Evolutionary conservation across 30 jellyfish, hydroid and myxozoan genomes (phyloP), one percentile per base, ranked within the genome.

Genomic region (Cassiopea xamachana): DNA sequence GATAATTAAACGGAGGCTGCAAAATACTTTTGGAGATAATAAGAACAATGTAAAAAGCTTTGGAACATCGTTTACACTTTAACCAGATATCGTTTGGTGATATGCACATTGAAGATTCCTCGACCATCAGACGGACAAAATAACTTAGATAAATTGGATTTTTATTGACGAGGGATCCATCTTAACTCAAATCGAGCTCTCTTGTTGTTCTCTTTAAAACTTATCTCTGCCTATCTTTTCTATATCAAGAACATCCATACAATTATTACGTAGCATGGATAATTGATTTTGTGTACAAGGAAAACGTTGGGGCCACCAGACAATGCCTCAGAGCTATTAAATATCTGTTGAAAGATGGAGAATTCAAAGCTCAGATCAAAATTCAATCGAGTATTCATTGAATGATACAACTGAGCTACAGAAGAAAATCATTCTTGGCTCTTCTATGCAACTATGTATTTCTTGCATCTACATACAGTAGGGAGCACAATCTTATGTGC

Each of bases 101-200:
- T 7, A 18, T 14, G 4, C 7, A 14, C 51, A 39, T 55, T 7
- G 39, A 71, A 43, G 15, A 71, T 16, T 2, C 55, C 15, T 1
- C 0, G 15, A 19, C 80, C 27, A n/a, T 43, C 55, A 71, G 80
- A 71, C 80, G 15, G 51, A 71, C 50, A 18, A 6, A 43, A 71
- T 71, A 1, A 18, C 80, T 71, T 19, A 71, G 55, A 71, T 39
- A 71, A 71, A 71, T 71, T 71, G 80, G 80, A 71, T 71, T 43
- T 71, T 71, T 18, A 71, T 71, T 71, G 80, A 71, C 7, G 55
- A 71, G 39, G 80, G 58, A 71, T 51, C 55, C 51, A 71, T 71
- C 58, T 71, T 71, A 3, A 9, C 73, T 15, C 14, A 16, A 48
- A 77, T 14, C 59, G 77, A 5, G 76, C 50, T 79, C 77, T 49